Base-by-base conservation (phyloP, 2,113 vertebrate genomes). In the Paedocypris sp. region DNA sequence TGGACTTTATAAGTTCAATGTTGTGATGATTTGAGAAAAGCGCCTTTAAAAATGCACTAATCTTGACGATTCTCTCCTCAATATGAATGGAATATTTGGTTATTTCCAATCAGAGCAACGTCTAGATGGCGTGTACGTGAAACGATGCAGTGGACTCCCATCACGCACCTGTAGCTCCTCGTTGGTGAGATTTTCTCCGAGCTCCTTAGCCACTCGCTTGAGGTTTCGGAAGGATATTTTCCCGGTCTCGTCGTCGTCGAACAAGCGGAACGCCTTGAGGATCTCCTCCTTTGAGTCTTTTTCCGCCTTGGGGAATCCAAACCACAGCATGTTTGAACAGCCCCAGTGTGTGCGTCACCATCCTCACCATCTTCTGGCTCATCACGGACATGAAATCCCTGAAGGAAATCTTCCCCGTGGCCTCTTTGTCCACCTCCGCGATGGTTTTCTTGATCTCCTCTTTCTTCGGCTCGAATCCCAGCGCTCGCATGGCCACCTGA, bases 231-330 rank as follows among this genome's bases (percentile, higher is more conserved):
- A 93, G 0, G 94, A 97, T 77, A 98, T 97, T 77, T 87, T 95
- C 5, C 94, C 93, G 0, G 94, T 97, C 68, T 91, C 89, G 2
- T 97, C 93, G 0, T 96, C 91, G 4, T 98, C 91, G 26, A 98
- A 98, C 62, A 98, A 83, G 22, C 83, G 78, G 79, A 98, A 98
- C 0, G 93, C 94, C 78, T 94, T 97, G 35, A 97, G 82, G 38
- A 96, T 96, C 64, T 98, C 94, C 66, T 96, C 93, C 60, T 89
- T 93, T 25, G 89, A 91, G 74, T 97, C 94, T 29, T 95, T 98
- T 64, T 96, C 91, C n/a, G 88, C 88, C 91, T 93, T 13, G 11
- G 61, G n/a, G 38, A 36, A 33, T 50, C 10, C 12, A 33, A 18
- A 12, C 35, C 7, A 2, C 3, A 39, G 29, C 7, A 3, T 23